Conservation (phyloP, 2,797 vertebrate genomes). For the Sebastes diaconus region DNA sequence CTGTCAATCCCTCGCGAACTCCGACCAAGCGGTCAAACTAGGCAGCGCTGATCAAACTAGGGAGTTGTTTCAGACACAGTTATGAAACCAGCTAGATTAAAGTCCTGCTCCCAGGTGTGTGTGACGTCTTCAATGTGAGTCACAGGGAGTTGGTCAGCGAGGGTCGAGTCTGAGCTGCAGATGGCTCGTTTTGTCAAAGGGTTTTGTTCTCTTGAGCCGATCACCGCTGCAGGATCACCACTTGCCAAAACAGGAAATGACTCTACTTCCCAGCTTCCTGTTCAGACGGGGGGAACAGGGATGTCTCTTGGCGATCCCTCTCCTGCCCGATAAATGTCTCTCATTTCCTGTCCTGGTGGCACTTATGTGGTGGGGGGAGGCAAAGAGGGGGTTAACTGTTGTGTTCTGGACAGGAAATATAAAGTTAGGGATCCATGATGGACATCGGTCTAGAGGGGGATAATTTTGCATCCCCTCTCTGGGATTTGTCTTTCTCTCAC, state of each 20-base stretch:
- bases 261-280: conserved; percentile 80
- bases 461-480: background rate
- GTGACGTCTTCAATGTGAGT: conserved; percentile 13
- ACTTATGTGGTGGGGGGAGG: conserved; percentile 1
- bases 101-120: background rate
- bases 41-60: too few species aligned
- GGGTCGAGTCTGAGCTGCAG: conserved; percentile 23
- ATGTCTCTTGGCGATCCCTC: conserved; percentile 63
- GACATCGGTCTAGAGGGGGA: conserved; percentile 1
- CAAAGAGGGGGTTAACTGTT: conserved; percentile 30
- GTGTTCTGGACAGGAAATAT: conserved; percentile 48
- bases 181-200: conserved; percentile 39
- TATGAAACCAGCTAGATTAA: background rate
- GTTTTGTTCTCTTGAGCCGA: conserved; percentile 63
- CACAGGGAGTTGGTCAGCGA: conserved; percentile 1
- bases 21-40: too few species aligned
- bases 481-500: conserved; percentile 36
- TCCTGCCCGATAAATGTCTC: conserved; percentile 55
- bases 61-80: too few species aligned
- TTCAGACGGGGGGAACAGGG: conserved; percentile 72
- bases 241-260: conserved; percentile 86
- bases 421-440: conserved; percentile 27
- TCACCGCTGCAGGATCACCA: conserved; percentile 57
- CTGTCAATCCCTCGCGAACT: too few species aligned
- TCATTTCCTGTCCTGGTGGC: conserved; percentile 72